A percentile compares a stretch with the other conserved stretches of the same genome.
These are phyloP conservation scores for Habroteleia sp. DNA, from an alignment of 2,888 invertebrate genomes.

Conservation along the genomic window DNA sequence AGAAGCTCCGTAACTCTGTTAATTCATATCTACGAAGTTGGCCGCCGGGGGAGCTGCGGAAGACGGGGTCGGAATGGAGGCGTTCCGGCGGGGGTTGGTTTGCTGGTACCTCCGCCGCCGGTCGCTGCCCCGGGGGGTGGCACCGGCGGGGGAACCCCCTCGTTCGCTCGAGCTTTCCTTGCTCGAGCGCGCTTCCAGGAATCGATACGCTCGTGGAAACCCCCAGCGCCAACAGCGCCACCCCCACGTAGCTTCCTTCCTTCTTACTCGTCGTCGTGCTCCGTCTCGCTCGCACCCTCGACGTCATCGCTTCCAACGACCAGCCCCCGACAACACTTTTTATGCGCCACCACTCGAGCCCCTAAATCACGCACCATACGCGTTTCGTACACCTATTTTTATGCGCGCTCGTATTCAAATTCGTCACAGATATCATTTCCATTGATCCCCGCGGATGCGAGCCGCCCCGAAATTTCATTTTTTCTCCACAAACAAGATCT, in stretches of 20 bases:
- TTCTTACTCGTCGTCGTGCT: conserved; percentile 65
- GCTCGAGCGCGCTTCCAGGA: conserved; percentile 74
- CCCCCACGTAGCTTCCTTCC: conserved; percentile 59
- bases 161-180: conserved; percentile 69
- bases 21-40: conserved; percentile 80
- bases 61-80: conserved; percentile 60
- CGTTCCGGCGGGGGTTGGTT: conserved; percentile 62
- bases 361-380: conserved; percentile 60
- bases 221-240: conserved; percentile 76
- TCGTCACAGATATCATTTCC: conserved; percentile 52
- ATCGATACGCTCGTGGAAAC: conserved; percentile 76
- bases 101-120: conserved; percentile 67
- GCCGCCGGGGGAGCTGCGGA: conserved; percentile 59
- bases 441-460: conserved; percentile 27
- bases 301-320: conserved; percentile 58
- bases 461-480: not conserved
- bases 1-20: conserved; percentile 79
- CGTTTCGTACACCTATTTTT: conserved; percentile 49
- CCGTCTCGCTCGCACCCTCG: conserved; percentile 65
- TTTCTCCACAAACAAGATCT: not conserved
- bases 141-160: conserved; percentile 42
- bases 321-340: conserved; percentile 61
- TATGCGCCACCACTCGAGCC: conserved; percentile 52
- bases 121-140: conserved; percentile 62
- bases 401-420: conserved; percentile 35